These are phyloP conservation scores for Mastigias papua DNA, from an alignment of 30 jellyfish, hydroid and myxozoan genomes.

Conservation along the genomic window DNA sequence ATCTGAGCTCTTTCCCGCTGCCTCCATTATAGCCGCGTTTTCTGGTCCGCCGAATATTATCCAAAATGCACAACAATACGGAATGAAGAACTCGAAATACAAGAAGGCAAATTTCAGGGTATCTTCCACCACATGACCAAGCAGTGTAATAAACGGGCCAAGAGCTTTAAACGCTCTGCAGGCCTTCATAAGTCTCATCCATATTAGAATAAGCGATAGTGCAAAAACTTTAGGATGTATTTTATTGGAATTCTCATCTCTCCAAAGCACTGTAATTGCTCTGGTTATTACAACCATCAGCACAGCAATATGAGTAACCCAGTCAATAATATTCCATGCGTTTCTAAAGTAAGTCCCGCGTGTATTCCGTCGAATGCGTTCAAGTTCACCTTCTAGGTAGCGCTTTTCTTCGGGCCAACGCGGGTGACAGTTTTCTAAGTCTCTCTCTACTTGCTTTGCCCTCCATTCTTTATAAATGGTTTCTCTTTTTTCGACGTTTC, in stretches of 20 bases:
- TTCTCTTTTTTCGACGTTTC: constrained; percentile 88
- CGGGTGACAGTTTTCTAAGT: constrained; percentile 90
- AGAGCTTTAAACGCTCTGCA: constrained; percentile 94
- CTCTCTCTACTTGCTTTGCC: constrained; percentile 94
- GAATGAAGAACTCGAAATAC: constrained; percentile 96
- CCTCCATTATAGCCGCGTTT: constrained; percentile 86
- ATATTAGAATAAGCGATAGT: constrained; percentile 81
- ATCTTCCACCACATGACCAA: constrained; percentile 98
- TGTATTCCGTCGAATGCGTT: constrained; percentile 81
- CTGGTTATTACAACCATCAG: constrained; percentile 89
- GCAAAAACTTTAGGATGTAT: constrained; percentile 93
- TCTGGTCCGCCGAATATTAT: constrained; percentile 96
- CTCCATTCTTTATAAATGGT: constrained; percentile 93
- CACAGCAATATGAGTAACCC: constrained; percentile 89
- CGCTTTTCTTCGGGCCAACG: constrained; percentile 99
- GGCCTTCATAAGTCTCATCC: constrained; percentile 97
- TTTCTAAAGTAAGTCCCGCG: constrained; percentile 89
- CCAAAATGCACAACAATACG: constrained; percentile 99
- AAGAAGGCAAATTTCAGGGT: constrained; percentile 95
- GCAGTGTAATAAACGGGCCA: constrained; percentile 98
- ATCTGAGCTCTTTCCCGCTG: constrained; percentile 63
- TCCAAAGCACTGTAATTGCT: constrained; percentile 70
- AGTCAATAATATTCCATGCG: constrained; percentile 97
- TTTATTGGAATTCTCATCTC: constrained; percentile 54
- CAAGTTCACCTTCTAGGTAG: constrained; percentile 89